These are phyloP conservation scores for Hyperoplus lanceolatus DNA, from an alignment of 2,797 vertebrate genomes.

Conservation along the genomic window DNA sequence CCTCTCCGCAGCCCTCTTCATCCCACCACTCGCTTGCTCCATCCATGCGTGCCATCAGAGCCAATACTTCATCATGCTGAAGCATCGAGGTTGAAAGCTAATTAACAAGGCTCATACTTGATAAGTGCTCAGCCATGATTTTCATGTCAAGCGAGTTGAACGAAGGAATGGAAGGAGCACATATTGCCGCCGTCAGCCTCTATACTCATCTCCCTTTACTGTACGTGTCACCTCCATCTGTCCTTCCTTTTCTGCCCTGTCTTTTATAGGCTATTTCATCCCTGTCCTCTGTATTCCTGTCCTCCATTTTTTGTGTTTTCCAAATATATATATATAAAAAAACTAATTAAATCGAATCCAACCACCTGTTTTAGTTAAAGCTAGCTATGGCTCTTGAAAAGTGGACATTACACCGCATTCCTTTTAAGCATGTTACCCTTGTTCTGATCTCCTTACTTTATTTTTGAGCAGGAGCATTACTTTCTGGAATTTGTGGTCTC, in stretches of 20 bases:
- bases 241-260: slow-evolving; percentile 20
- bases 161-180: slow-evolving; percentile 19
- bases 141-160: slow-evolving; percentile 45
- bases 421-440: too few relatives aligned
- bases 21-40: slow-evolving; percentile 15
- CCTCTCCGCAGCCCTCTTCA: neutral
- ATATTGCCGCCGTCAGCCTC: slow-evolving; percentile 43
- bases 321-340: too few relatives aligned
- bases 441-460: too few relatives aligned
- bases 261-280: neutral
- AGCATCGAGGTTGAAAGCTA: slow-evolving; percentile 70
- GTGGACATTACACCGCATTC: too few relatives aligned
- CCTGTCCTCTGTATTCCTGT: neutral
- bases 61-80: slow-evolving; percentile 56
- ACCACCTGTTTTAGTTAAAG: neutral
- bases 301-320: rapidly evolving
- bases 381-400: too few relatives aligned
- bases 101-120: slow-evolving; percentile 67
- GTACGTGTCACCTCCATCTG: slow-evolving; percentile 44
- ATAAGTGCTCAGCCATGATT: slow-evolving; percentile 54
- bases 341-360: neutral
- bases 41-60: slow-evolving; percentile 54
- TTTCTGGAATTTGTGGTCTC: too few relatives aligned
- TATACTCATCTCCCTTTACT: slow-evolving; percentile 23
- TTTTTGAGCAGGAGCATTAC: too few relatives aligned